phyloP scores from a whole-genome alignment of 2,888 invertebrate genomes.

The Luperina nickerlii region DNA sequence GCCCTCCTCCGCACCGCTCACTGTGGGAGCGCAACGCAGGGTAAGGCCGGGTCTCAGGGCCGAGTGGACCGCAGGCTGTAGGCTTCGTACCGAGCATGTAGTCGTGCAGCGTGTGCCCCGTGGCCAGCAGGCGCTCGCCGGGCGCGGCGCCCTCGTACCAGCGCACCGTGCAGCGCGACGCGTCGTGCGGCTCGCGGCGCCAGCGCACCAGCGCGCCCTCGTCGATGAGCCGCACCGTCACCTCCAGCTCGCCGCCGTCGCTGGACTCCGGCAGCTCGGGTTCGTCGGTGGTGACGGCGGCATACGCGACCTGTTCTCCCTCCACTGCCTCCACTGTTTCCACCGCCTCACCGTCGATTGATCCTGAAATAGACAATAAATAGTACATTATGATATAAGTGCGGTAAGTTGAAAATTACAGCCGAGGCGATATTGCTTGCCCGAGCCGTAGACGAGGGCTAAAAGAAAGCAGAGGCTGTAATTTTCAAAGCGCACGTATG shows the following conservation, averaged over 20 bases:
- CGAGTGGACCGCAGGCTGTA: background rate
- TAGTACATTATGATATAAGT: no score
- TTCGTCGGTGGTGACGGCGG: slow-evolving; percentile 60
- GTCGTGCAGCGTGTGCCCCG: slow-evolving; percentile 93
- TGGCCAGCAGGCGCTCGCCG: slow-evolving; percentile 91
- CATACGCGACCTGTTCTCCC: slow-evolving; percentile 66
- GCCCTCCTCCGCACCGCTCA: slow-evolving; percentile 93
- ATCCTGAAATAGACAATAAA: slow-evolving; percentile 25
- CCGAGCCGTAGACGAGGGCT: no score
- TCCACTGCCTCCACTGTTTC: slow-evolving; percentile 57
- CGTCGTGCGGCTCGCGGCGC: slow-evolving; percentile 91
- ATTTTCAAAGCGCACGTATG: no score
- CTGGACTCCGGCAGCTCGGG: slow-evolving; percentile 74
- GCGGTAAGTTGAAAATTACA: no score
- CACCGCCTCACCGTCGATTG: slow-evolving; percentile 50
- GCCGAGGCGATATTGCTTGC: no score
- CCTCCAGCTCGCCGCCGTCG: slow-evolving; percentile 91
- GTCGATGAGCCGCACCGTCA: slow-evolving; percentile 92
- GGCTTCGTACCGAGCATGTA: slow-evolving; percentile 89
- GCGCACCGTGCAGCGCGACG: slow-evolving; percentile 92
- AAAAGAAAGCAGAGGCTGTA: no score
- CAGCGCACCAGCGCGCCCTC: slow-evolving; percentile 95
- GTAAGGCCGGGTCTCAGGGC: background rate
- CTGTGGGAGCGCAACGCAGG: slow-evolving; percentile 76
- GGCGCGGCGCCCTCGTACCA: slow-evolving; percentile 92